Conservation (phyloP, 2,797 vertebrate genomes). For the Aselliscus stoliczkanus region DNA sequence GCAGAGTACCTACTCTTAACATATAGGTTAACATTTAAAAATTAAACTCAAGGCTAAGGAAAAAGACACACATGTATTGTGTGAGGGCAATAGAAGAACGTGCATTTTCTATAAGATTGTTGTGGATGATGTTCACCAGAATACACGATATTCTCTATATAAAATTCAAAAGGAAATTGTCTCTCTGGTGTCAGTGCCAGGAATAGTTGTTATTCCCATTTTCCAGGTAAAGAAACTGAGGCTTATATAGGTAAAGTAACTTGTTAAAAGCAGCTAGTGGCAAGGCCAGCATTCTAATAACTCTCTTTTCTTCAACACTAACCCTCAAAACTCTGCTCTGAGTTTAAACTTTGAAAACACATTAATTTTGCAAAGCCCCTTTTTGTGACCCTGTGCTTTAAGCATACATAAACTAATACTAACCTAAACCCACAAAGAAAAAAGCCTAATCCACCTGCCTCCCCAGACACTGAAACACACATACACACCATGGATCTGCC, state of each 20-base stretch:
- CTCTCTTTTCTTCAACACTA: background rate
- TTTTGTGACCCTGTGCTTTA: background rate
- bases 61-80: background rate
- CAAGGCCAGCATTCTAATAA: background rate
- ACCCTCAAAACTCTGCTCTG: background rate
- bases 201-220: background rate
- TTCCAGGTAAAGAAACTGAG: background rate
- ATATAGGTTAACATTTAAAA: background rate
- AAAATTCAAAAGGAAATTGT: background rate
- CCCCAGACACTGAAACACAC: background rate
- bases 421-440: background rate
- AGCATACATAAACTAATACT: background rate
- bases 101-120: background rate
- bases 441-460: background rate
- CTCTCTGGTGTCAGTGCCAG: background rate
- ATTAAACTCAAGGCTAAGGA: background rate
- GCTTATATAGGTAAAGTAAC: background rate
- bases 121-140: background rate
- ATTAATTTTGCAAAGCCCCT: background rate
- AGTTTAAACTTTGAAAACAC: background rate
- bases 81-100: background rate
- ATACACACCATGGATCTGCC: background rate
- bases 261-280: background rate
- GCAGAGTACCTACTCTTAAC: background rate
- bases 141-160: background rate